Percentiles rank a stretch among this genome's conserved stretches.
Evolutionary conservation across 2,113 vertebrate species (phyloP).

Genomic region (Anoplopoma fimbria): DNA sequence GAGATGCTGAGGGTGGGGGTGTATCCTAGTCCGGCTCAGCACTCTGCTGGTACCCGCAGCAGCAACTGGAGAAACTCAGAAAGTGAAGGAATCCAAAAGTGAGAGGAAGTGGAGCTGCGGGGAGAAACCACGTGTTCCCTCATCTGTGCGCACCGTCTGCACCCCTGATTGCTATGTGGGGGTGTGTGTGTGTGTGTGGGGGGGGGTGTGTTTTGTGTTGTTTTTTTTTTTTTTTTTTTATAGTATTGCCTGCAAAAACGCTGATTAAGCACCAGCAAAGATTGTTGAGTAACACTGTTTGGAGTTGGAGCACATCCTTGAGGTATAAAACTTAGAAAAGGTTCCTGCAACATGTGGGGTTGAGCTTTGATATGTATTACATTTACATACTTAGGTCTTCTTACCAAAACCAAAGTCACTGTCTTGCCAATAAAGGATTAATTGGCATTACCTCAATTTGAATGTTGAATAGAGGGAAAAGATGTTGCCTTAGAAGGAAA

Average conservation of each 20-base stretch:
- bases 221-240: too few species aligned
- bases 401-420: neutral
- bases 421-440: neutral
- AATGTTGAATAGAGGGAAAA: neutral
- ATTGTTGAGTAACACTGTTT: neutral
- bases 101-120: constrained; percentile 74
- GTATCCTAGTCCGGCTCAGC: constrained; percentile 46
- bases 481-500: neutral
- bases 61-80: constrained; percentile 54
- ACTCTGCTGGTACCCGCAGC: constrained; percentile 51
- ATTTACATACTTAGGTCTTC: neutral
- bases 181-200: constrained; percentile 7
- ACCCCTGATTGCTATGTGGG: neutral
- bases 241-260: too few species aligned
- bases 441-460: neutral
- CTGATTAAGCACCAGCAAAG: too few species aligned
- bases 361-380: neutral
- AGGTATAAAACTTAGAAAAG: neutral
- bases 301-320: neutral
- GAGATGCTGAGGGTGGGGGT: constrained; percentile 61
- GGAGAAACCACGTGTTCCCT: constrained; percentile 81
- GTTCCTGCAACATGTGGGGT: neutral
- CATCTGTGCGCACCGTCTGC: constrained; percentile 69
- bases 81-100: constrained; percentile 59
- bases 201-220: constrained; percentile 15